Conservation (phyloP, 2,888 invertebrate genomes). For the Teinopalpus imperialis region DNA sequence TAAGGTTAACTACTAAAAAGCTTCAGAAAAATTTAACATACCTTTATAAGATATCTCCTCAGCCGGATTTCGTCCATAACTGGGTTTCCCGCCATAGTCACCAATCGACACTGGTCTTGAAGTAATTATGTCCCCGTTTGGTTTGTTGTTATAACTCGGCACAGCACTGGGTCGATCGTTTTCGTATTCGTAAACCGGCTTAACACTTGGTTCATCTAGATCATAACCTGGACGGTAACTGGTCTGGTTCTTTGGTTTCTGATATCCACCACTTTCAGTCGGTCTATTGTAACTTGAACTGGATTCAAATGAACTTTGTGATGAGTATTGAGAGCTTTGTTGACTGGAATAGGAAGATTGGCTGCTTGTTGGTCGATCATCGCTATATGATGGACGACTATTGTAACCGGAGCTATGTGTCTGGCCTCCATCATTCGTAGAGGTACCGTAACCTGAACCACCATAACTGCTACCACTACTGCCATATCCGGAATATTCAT, state of each 20-base stretch:
- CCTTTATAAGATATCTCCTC: conserved; percentile 51
- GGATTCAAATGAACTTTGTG: conserved; percentile 26
- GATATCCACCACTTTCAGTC: conserved; percentile 21
- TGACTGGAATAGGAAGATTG: conserved; percentile 24
- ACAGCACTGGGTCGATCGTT: conserved; percentile 52
- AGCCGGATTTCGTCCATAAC: conserved; percentile 47
- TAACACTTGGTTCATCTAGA: conserved; percentile 44
- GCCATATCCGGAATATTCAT: conserved; percentile 33
- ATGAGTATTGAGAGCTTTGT: conserved; percentile 27
- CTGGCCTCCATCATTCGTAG: conserved; percentile 5
- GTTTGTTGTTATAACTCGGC: conserved; percentile 56
- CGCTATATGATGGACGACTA: conserved; percentile 23
- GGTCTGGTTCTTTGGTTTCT: conserved; percentile 27
- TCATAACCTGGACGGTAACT: conserved; percentile 29
- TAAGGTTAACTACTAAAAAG: too few relatives aligned
- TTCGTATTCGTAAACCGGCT: conserved; percentile 68
- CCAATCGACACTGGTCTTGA: conserved; percentile 61
- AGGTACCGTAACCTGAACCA: conserved; percentile 15
- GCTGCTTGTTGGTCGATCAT: conserved; percentile 17
- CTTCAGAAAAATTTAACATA: conserved; percentile 40
- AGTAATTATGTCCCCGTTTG: conserved; percentile 58
- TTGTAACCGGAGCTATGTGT: conserved; percentile 10
- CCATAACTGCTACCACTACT: background rate
- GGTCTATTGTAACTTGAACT: conserved; percentile 28
- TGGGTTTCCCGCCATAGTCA: conserved; percentile 47